Evolutionary conservation across 2,797 vertebrate genomes (phyloP).

Genomic region (Stomatorhinus walkeri): DNA sequence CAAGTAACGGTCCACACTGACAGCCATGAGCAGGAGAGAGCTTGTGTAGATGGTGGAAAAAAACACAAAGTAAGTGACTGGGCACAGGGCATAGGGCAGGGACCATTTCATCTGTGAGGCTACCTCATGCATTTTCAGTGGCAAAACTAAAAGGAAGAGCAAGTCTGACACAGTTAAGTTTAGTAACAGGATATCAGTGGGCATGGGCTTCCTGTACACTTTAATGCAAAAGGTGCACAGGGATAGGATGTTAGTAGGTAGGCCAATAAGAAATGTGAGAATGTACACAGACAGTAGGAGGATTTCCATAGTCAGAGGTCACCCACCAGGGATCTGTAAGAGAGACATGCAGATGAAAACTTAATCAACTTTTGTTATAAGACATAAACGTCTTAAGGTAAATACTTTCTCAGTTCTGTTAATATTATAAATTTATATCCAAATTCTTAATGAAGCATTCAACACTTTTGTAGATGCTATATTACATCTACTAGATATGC

Average conservation of each 20-base stretch:
- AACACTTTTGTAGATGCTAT: not conserved
- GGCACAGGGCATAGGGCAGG: conserved; percentile 51
- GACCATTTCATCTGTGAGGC: conserved; percentile 46
- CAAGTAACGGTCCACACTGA: conserved; percentile 70
- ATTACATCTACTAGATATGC: not conserved
- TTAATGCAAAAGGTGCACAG: conserved; percentile 57
- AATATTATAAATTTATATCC: not conserved
- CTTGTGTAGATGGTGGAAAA: conserved; percentile 76
- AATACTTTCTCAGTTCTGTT: not conserved
- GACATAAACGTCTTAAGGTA: not conserved
- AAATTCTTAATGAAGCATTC: not conserved
- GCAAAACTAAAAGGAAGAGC: conserved; percentile 64
- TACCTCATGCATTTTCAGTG: conserved; percentile 68
- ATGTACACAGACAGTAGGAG: conserved; percentile 55
- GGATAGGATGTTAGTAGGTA: conserved; percentile 68
- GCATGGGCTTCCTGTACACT: conserved; percentile 44
- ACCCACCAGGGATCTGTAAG: conserved; percentile 1
- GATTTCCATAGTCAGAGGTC: conserved; percentile 14
- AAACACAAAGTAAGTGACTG: conserved; percentile 60
- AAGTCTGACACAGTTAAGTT: conserved; percentile 69
- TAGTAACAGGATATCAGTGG: conserved; percentile 63
- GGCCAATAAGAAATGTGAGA: conserved; percentile 58
- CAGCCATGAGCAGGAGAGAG: conserved; percentile 65
- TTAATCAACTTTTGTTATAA: not conserved
- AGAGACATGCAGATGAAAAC: not conserved